Conservation (phyloP, 2,113 vertebrate species). For the Alexandromys fortis region DNA sequence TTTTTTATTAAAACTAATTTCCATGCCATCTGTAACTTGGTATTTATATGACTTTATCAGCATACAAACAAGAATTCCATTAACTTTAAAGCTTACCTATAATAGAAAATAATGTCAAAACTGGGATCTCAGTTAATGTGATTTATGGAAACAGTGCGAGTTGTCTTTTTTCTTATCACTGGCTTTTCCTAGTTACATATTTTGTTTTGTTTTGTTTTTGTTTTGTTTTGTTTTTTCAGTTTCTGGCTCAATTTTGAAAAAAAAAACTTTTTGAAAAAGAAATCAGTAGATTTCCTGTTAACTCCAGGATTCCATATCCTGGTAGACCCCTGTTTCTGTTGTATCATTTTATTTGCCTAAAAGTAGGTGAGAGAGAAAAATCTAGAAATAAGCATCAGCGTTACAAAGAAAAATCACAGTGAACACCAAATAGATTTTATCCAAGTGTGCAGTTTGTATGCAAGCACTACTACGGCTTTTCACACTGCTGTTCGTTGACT, state of each 20-base stretch:
- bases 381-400: neutral
- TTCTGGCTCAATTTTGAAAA: conserved; percentile 10
- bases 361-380: neutral
- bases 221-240: conserved; percentile 51
- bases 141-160: conserved; percentile 69
- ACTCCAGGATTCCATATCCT: conserved; percentile 32
- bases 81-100: conserved; percentile 79
- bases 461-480: neutral
- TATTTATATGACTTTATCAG: conserved; percentile 46
- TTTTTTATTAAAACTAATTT: conserved; percentile 58
- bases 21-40: conserved; percentile 43
- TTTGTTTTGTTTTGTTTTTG: no score
- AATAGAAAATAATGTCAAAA: conserved; percentile 74
- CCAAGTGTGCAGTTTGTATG: neutral
- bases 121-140: conserved; percentile 74
- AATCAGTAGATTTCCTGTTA: conserved; percentile 48
- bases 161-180: conserved; percentile 69
- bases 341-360: conserved; percentile 63
- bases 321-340: neutral
- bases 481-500: neutral
- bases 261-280: conserved; percentile 26
- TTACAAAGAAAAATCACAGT: conserved; percentile 29
- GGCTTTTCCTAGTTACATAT: conserved; percentile 61
- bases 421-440: conserved; percentile 1
- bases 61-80: conserved; percentile 81